Evolutionary conservation across 2,113 vertebrate species (phyloP), one percentile per base, ranked within the genome.

Genomic region (Perccottus glenii): DNA sequence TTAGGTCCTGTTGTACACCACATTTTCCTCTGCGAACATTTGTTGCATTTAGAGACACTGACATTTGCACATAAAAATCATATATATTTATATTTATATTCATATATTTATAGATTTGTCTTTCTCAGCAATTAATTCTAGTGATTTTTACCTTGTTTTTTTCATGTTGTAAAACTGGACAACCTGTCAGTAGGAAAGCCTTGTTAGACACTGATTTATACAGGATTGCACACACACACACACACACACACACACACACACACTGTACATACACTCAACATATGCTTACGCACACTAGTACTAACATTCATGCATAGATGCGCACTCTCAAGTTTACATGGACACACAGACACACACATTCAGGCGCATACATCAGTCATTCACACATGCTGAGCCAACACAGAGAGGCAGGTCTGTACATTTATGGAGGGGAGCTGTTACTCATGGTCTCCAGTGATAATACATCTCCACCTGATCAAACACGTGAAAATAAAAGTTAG

Each of bases 51-150:
- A 86, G 87, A 92, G 90, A 93, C 92, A 93, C 80, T 77, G 86
- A 93, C 88, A 93, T 91, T 88, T 90, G 90, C 91, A 93, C 92
- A 93, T 93, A 94, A 93, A 93, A 94, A 94, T 92, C 87, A 91
- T 92, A 91, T 91, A 85, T 85, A 87, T 90, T 87, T 90, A 88
- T 91, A 90, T 92, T 87, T 88, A 88, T 92, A 90, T 88, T 87
- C 80, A 89, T 91, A 86, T 89, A 90, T 92, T 86, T 90, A 90
- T 91, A 91, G 85, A 88, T 91, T 91, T 87, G 71, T 91, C 87
- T 91, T 93, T 91, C 87, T 94, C 85, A 92, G 92, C 91, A 91
- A 82, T 89, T 89, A 79, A 87, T 87, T 88, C 89, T 90, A 90
- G 85, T 85, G 86, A 83, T 87, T 89, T 88, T 88, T 79, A 80